Percentiles rank a stretch among this genome's conserved stretches.
These are phyloP conservation scores for Nemapogon koenigi DNA, from an alignment of 2,888 invertebrate genomes.

Conservation along the genomic window DNA sequence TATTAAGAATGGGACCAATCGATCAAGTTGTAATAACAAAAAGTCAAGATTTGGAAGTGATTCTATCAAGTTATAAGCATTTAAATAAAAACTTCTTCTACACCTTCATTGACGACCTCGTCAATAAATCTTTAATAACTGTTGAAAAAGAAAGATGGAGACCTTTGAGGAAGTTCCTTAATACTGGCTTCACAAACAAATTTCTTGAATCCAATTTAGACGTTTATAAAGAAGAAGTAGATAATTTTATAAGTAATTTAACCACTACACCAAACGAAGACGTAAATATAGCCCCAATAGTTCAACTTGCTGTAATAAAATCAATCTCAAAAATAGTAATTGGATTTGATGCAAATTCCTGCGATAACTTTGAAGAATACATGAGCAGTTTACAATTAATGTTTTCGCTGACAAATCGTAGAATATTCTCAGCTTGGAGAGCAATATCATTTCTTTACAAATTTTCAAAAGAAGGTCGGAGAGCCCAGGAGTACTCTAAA, in stretches of 20 bases:
- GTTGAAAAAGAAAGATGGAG: neutral
- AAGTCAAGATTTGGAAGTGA: neutral
- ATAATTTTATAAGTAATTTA: neutral
- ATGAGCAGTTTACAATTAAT: neutral
- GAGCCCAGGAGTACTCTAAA: neutral
- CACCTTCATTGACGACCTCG: neutral
- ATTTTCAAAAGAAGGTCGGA: neutral
- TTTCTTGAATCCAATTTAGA: slow-evolving; percentile 1
- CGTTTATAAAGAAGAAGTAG: slow-evolving; percentile 1
- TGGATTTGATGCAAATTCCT: neutral
- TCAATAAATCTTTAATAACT: neutral
- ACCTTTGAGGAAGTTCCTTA: neutral
- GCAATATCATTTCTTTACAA: neutral
- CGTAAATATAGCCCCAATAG: neutral
- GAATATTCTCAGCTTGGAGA: slow-evolving; percentile 2
- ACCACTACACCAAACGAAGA: neutral
- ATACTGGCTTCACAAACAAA: slow-evolving; percentile 1
- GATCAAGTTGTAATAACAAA: slow-evolving; percentile 3
- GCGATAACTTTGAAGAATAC: neutral
- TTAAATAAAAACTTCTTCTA: slow-evolving; percentile 1
- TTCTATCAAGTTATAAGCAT: slow-evolving; percentile 1
- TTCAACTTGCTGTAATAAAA: neutral
- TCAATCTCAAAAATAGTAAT: neutral
- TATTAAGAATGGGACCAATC: neutral
- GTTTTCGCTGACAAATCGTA: neutral